These are phyloP conservation scores for Myodes glareolus DNA, from an alignment of 2,113 vertebrate genomes.

Conservation along the genomic window DNA sequence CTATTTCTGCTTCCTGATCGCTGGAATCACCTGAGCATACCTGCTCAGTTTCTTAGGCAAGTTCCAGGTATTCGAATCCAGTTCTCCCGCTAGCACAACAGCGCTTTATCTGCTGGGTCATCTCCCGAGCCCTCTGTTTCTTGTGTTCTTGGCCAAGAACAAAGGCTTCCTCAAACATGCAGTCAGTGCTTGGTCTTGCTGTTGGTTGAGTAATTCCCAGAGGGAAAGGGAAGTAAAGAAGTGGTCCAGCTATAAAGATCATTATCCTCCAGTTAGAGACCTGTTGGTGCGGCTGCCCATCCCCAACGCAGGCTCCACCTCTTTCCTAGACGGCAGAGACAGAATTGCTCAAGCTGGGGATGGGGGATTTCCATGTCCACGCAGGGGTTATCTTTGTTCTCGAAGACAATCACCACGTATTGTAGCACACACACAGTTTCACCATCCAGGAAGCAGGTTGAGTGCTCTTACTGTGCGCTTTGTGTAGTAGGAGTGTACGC, in stretches of 20 bases:
- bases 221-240: too few species aligned
- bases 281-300: background rate
- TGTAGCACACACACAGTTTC: background rate
- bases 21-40: background rate
- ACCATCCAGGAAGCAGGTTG: background rate
- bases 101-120: background rate
- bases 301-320: background rate
- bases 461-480: background rate
- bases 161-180: background rate
- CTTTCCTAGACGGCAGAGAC: background rate
- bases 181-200: too few species aligned
- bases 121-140: background rate
- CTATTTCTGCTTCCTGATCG: background rate
- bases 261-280: background rate
- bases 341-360: background rate
- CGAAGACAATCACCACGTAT: background rate
- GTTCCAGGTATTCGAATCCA: background rate
- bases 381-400: background rate
- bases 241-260: background rate
- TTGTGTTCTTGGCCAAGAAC: background rate
- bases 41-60: too few species aligned
- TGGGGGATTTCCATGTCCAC: background rate
- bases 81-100: background rate
- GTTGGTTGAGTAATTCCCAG: background rate
- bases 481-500: background rate